Conservation (phyloP, 2,888 invertebrate species). For the Operophtera brumata region DNA sequence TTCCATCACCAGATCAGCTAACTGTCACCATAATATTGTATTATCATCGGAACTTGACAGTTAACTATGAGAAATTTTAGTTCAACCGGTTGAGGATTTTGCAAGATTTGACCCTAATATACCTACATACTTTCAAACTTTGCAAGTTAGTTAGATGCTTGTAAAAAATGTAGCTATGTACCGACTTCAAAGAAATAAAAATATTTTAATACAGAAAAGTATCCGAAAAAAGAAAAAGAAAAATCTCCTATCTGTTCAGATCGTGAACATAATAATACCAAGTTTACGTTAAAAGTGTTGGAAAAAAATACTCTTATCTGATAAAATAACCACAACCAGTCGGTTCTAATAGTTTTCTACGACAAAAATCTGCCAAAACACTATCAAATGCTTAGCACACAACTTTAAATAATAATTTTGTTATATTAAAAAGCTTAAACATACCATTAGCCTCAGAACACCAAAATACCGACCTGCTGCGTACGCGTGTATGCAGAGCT, state of each 20-base stretch:
- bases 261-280: slow-evolving; percentile 23
- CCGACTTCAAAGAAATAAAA: neutral
- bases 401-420: neutral
- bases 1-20: no score
- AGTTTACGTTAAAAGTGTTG: slow-evolving; percentile 15
- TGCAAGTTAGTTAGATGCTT: no score
- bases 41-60: no score
- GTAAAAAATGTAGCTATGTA: no score
- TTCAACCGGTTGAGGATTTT: no score
- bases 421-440: neutral
- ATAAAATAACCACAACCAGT: no score
- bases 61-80: no score
- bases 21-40: no score
- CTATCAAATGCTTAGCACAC: neutral
- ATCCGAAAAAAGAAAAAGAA: neutral
- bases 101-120: no score
- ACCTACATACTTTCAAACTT: no score
- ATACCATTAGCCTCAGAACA: neutral
- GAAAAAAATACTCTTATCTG: neutral
- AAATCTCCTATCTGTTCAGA: neutral
- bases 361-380: slow-evolving; percentile 5
- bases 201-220: neutral
- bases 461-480: neutral
- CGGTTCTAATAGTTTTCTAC: slow-evolving; percentile 5
- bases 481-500: neutral